Base-by-base conservation (phyloP, 2,113 vertebrate species). In the Glareola pratincola region DNA sequence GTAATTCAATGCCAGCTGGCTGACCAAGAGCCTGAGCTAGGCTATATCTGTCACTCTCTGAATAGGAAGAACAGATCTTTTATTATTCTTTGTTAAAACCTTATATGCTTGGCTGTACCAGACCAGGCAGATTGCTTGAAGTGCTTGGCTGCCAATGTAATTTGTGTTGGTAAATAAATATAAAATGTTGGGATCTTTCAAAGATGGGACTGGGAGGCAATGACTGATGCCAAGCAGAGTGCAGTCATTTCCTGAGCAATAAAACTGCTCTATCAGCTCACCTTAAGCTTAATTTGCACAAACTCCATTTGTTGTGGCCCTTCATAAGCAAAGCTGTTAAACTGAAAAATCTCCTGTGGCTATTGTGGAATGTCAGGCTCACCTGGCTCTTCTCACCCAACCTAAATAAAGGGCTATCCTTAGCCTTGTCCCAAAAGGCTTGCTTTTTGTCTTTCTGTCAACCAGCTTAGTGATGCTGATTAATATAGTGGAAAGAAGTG, bases 91-190 rank as follows among this genome's bases (percentile, higher is more conserved):
- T 91, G 59, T 78, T 81, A 87, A 94, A 94, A 89, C 26, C 60
- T 64, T 72, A 34, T 69, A 60, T 82, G 53, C 41, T 95, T 95
- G 88, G 76, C 88, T 96, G 62, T 96, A 87, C 69, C 69, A 89
- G 45, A 95, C 48, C 83, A 89, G 83, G 88, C 91, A 96, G 94
- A 94, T 97, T 95, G 94, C 80, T 94, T 73, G 80, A 95, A 82
- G 80, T 72, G 83, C 92, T 63, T 91, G 83, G 13, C 94, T 97
- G 95, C 96, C 95, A 95, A 87, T 69, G 73, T 94, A 96, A 95
- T 95, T 94, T 94, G 73, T 92, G 92, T 96, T 92, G 86, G 92
- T 97, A 96, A 97, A 97, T 96, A 97, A 92, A 95, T 92, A 94
- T 89, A 96, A 89, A 94, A 97, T 92, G 73, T 75, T 91, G 89